Evolutionary conservation across 1,140 invertebrate genomes (phyloP).

Genomic region (Lepidotrigona ventralis): DNA sequence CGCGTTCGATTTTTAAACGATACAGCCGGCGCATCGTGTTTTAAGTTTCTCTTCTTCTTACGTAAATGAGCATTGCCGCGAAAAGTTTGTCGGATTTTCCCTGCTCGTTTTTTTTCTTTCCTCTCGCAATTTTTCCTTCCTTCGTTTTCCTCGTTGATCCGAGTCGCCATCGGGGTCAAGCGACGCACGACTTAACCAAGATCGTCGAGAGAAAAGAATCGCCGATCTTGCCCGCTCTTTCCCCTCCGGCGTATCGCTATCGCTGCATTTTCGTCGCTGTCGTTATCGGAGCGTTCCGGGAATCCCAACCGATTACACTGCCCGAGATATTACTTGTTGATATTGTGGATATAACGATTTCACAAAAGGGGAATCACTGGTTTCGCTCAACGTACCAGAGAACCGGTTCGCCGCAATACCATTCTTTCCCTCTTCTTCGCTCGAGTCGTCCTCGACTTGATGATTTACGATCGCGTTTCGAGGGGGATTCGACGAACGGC

Average conservation of each 20-base stretch:
- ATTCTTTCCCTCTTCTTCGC: neutral
- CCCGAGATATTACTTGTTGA: conserved; percentile 40
- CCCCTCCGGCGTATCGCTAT: neutral
- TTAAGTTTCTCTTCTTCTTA: conserved; percentile 11
- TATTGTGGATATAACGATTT: neutral
- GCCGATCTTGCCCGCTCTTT: neutral
- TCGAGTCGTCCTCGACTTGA: no score
- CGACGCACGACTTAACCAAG: no score
- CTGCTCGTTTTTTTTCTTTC: neutral
- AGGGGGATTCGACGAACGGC: neutral
- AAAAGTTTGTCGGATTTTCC: conserved; percentile 19
- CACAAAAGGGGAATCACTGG: neutral
- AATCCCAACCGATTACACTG: neutral
- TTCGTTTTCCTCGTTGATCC: neutral
- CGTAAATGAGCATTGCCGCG: conserved; percentile 24
- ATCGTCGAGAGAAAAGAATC: neutral
- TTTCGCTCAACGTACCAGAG: neutral
- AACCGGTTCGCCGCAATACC: neutral
- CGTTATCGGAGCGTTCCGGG: conserved; percentile 5
- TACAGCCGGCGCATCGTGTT: neutral
- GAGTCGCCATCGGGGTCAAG: neutral
- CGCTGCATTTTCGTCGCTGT: neutral
- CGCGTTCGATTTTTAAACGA: conserved; percentile 24
- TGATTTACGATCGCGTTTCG: neutral
- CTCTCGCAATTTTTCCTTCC: neutral